Evolutionary conservation across 2,113 vertebrate species (phyloP).

Genomic region (Lota lota): DNA sequence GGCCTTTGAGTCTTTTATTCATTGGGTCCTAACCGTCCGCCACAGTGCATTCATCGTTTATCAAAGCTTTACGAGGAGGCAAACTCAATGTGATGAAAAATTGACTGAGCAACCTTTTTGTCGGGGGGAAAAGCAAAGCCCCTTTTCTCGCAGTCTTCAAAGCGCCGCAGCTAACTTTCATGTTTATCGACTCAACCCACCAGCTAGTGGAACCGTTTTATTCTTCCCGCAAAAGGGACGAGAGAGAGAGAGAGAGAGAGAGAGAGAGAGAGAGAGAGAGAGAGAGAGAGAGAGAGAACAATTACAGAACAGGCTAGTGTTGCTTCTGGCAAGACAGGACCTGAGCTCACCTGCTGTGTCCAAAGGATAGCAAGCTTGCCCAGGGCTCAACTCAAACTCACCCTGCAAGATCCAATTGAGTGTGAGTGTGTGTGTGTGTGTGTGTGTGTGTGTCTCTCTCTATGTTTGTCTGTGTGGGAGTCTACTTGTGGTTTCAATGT

Average conservation of each 20-base stretch:
- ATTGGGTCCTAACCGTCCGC: not conserved
- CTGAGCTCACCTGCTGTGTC: constrained; percentile 41
- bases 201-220: constrained; percentile 27
- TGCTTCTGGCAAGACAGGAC: constrained; percentile 25
- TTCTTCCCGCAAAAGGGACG: constrained; percentile 14
- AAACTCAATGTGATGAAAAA: not conserved
- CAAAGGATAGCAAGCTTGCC: constrained; percentile 27
- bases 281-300: not conserved
- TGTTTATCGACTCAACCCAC: constrained; percentile 38
- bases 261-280: not conserved
- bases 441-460: not conserved
- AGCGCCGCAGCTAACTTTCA: constrained; percentile 28
- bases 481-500: constrained; percentile 19
- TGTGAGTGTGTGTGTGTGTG: constrained; percentile 12
- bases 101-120: constrained; percentile 22
- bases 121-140: constrained; percentile 10
- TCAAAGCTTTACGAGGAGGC: constrained; percentile 16
- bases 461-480: too few species aligned
- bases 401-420: too few species aligned
- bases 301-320: too few species aligned
- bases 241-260: not conserved
- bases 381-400: constrained; percentile 43
- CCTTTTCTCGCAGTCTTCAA: constrained; percentile 6
- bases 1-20: constrained; percentile 18
- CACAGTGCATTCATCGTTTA: constrained; percentile 18